A percentile compares a stretch with the other conserved stretches of the same genome.
These are phyloP conservation scores for Diorhabda elongata DNA, from an alignment of 1,140 invertebrate species.

Conservation along the genomic window DNA sequence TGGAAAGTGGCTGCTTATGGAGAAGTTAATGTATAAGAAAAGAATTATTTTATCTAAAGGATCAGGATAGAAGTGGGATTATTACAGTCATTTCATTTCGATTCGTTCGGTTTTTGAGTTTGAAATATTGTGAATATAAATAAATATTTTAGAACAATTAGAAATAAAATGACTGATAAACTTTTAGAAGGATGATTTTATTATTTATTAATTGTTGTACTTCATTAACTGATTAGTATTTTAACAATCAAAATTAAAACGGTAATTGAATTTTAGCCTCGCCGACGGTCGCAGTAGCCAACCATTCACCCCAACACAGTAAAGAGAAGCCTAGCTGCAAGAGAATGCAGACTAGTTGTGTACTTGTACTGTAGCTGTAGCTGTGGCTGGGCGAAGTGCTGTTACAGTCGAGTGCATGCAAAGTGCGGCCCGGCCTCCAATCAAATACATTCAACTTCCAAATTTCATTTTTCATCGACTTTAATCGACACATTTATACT, in stretches of 20 bases:
- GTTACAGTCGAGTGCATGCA: constrained; percentile 40
- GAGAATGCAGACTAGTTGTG: constrained; percentile 32
- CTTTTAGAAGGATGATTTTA: neutral
- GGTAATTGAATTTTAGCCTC: constrained; percentile 8
- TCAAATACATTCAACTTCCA: neutral
- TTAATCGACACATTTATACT: neutral
- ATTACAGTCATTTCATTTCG: too few relatives aligned
- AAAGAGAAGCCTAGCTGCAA: constrained; percentile 30
- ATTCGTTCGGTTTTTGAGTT: too few relatives aligned
- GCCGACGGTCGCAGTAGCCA: constrained; percentile 10
- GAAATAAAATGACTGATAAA: neutral
- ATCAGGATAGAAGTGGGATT: neutral
- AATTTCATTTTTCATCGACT: neutral
- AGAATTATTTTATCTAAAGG: neutral
- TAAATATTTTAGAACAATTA: too few relatives aligned
- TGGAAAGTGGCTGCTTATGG: constrained; percentile 1
- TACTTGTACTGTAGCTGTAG: constrained; percentile 27
- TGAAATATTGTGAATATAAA: too few relatives aligned
- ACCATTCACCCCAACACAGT: constrained; percentile 29
- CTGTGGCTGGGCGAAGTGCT: constrained; percentile 44
- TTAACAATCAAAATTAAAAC: constrained; percentile 7
- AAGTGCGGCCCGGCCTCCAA: constrained; percentile 24
- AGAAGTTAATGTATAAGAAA: neutral
- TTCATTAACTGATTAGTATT: constrained; percentile 8
- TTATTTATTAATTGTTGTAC: constrained; percentile 8